Base-by-base conservation (phyloP, 2,888 invertebrate genomes). In the Cheilosia vernalis region DNA sequence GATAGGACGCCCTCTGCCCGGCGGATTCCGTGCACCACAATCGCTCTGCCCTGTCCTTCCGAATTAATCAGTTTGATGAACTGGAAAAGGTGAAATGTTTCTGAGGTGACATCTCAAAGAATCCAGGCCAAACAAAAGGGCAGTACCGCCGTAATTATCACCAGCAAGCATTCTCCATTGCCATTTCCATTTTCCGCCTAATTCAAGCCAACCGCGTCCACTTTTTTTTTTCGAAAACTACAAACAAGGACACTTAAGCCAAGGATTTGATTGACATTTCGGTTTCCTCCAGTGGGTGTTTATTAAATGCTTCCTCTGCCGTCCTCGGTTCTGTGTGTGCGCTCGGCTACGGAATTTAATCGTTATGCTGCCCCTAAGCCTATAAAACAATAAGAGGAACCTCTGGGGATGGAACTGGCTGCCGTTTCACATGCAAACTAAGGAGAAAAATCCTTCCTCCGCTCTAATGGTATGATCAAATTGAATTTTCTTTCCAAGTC, bases 401-500 rank as follows among this genome's bases (percentile, higher is more conserved):
- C 44, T 61, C 15, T 51, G 24, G 42, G 42, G 44, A 15, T 47
- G 15, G 4, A 33, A 13, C 40, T 30, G 47, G 70, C 44, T 61
- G 55, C 58, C 66, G 44, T 63, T 73, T 69, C 49, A 42, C 72
- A 77, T 77, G 76, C 66, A 79, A 79, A 69, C 63, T 40, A 53
- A 58, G 67, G 40, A 40, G 51, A 42, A 51, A 80, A 72, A 61
- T 66, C 55, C 67, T 66, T 42, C 56, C 21, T 63, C 4, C 66
- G 63, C 58, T 63, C 85, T 81, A 81, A 85, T 85, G 76, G 76
- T 63, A 81, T 85, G 85, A 58, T 85, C 81, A 85, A 85, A 85
- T 85, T 85, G 76, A 85, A 85, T 85, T 85, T 77, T 81, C 55
- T 81, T 66, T 47, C 49, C 44, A 64, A 60, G 64, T 80, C 64